These are phyloP conservation scores for Cossypha heuglini DNA, from an alignment of 2,797 vertebrate species.

Conservation along the genomic window DNA sequence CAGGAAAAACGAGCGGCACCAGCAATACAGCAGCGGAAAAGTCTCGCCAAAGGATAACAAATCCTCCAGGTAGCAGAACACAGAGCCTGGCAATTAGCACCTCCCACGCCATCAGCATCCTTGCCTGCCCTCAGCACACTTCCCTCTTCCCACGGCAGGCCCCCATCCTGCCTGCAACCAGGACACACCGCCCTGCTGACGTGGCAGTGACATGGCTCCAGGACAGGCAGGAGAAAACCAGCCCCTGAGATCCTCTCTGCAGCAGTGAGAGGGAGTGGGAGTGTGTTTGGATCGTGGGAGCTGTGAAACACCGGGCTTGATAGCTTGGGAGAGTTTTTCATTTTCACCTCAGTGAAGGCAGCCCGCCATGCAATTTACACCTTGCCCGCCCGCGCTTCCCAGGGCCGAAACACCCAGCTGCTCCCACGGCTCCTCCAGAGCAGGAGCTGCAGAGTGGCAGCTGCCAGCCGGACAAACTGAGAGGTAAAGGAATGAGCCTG, in stretches of 20 bases:
- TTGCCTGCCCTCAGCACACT: neutral
- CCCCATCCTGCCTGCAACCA: neutral
- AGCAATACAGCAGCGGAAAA: neutral
- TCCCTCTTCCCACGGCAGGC: neutral
- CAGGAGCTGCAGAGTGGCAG: neutral
- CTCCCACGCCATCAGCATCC: neutral
- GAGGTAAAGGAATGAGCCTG: neutral
- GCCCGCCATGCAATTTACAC: slow-evolving; percentile 81
- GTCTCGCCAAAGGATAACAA: neutral
- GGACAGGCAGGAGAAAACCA: neutral
- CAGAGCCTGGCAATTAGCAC: neutral
- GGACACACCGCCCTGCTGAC: neutral
- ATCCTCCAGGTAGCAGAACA: slow-evolving; percentile 12
- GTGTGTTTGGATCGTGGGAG: neutral
- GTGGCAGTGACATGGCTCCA: accelerated
- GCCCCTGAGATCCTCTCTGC: neutral
- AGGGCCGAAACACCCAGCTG: neutral
- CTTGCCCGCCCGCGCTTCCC: slow-evolving; percentile 45
- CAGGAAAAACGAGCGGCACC: neutral
- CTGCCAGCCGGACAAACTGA: neutral
- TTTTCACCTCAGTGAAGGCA: slow-evolving; percentile 80
- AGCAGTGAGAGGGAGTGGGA: neutral
- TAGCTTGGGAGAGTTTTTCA: slow-evolving; percentile 70
- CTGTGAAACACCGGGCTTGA: neutral
- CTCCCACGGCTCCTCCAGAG: neutral